These are phyloP conservation scores for Vombatus ursinus DNA, from an alignment of 2,113 vertebrate genomes.

Conservation along the genomic window DNA sequence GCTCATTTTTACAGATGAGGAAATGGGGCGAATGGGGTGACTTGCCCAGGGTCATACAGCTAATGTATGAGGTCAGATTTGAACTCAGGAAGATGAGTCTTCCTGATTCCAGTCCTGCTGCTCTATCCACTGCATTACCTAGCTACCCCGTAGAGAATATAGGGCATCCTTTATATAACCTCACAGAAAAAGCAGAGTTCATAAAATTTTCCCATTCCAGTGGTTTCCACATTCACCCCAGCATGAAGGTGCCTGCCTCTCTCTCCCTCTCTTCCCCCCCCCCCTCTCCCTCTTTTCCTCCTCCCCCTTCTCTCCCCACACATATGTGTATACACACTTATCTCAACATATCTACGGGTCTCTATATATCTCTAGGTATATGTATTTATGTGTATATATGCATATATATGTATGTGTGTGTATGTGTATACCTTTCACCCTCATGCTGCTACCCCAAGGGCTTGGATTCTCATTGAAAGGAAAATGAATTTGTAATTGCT, in stretches of 20 bases:
- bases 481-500: neutral
- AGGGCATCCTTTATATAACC: neutral
- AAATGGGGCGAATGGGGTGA: neutral
- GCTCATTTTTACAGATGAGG: neutral
- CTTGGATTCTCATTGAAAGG: neutral
- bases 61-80: neutral
- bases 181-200: neutral
- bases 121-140: too few species aligned
- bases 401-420: too few species aligned
- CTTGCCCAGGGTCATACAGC: neutral
- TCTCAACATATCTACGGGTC: too few species aligned
- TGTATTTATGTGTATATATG: neutral
- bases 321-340: too few species aligned
- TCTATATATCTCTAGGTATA: neutral
- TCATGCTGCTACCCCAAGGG: neutral
- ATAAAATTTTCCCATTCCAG: neutral
- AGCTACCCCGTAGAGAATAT: neutral
- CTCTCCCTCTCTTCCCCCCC: neutral
- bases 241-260: too few species aligned
- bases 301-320: too few species aligned
- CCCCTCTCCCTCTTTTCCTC: too few species aligned
- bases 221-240: neutral
- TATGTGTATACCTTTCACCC: too few species aligned
- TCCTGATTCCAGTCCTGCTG: too few species aligned
- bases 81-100: neutral